Percentiles rank a stretch among this genome's conserved stretches.
Conservation (phyloP, 2,113 vertebrate genomes). For the Heterocephalus glaber region DNA sequence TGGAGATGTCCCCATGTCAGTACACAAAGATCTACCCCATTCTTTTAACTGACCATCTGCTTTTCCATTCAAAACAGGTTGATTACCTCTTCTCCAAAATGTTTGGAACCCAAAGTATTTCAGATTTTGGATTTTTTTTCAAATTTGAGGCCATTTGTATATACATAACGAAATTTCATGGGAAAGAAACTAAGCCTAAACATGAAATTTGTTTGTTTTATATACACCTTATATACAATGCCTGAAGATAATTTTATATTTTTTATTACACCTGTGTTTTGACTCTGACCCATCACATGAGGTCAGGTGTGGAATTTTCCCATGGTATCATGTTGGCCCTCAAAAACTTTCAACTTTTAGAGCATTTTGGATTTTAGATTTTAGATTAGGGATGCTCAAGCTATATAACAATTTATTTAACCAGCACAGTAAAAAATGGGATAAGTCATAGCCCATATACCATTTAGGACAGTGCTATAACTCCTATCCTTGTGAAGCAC, state of each 20-base stretch:
- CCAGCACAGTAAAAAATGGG: background rate
- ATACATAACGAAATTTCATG: background rate
- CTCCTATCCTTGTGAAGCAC: background rate
- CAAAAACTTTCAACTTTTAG: background rate
- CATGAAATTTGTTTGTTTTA: background rate
- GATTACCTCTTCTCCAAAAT: background rate
- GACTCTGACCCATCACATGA: background rate
- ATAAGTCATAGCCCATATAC: background rate
- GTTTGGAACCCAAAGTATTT: background rate
- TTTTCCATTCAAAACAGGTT: background rate
- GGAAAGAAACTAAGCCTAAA: background rate
- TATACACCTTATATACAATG: background rate
- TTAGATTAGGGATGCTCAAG: background rate
- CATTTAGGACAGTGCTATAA: background rate
- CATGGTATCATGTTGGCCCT: background rate
- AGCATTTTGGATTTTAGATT: background rate
- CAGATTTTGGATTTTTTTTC: background rate
- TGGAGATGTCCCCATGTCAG: background rate
- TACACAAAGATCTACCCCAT: background rate
- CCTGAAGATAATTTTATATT: background rate
- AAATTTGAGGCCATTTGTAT: background rate
- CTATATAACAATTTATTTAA: background rate
- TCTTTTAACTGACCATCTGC: background rate
- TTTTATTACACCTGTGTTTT: background rate
- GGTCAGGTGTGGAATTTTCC: background rate